Base-by-base conservation (phyloP, 2,888 invertebrate species). In the Andrena dorsata region DNA sequence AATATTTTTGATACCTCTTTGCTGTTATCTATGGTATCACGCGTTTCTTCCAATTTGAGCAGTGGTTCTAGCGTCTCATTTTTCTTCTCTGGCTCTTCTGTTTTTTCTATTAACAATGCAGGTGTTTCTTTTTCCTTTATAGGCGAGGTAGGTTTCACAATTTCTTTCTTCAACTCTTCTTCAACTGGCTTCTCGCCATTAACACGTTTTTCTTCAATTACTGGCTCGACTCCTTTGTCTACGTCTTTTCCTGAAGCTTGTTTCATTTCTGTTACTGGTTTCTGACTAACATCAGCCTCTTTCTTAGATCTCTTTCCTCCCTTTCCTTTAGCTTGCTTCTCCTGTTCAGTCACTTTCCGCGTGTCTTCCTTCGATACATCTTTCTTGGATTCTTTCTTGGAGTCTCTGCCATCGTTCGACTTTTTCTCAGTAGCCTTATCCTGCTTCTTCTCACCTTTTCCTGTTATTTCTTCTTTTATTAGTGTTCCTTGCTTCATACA, bases 301-400 rank as follows among this genome's bases (percentile, higher is more conserved):
- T 72, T 80, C 41, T 83, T 47, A 5, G 63, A 65, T 20, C 70
- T 80, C 35, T 80, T 82, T 78, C 71, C 65, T 68, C 66, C 64
- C 70, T 83, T 80, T 4, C 49, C 35, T 61, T 77, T 85, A 65
- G 16, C 8, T 5, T 58, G 72, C 35, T 83, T 83, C 68, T 82
- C 80, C 13, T 47, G 3, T 66, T 73, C 70, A 35, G 28, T 30
- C 13, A 26, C 69, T 13, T 70, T 70, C 35, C 68, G 80, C 7
- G 74, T 47, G 20, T 84, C 78, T 16, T 60, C 61, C 6, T 74
- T 68, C 8, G 32, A 3, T 7, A 26, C n/a, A 20, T 49, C 76
- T 69, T 49, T 53, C 30, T 75, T 69, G 5, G 26, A 28, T 1
- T 30, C 58, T 16, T 53, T 63, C 6, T 58, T 66, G n/a, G 51